Base-by-base conservation (phyloP, 2,888 invertebrate species). In the Cryptocephalus primarius region DNA sequence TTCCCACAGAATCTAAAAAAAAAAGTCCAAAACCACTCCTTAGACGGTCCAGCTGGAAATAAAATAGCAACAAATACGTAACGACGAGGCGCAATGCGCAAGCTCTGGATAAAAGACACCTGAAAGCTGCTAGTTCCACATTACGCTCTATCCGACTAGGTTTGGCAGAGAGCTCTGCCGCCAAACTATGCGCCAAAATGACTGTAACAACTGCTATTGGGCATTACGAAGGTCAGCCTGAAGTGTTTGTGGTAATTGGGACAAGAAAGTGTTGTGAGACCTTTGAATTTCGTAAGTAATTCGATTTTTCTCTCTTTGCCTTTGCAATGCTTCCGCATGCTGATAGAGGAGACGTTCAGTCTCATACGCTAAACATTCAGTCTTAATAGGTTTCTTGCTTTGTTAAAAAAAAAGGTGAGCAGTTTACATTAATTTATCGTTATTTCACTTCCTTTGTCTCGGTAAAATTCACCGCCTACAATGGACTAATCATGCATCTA, bases 91-190 rank as follows among this genome's bases (percentile, higher is more conserved):
- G 11, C 36, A 32, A n/a, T 32, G 43, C 48, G 48, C 48, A 40
- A 40, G 48, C 39, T 34, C 33, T 48, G 48, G 33, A 39, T 42
- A 11, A 48, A 42, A 42, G 45, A 40, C 43, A 48, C 44, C 48
- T 44, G 48, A 48, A 44, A 48, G 41, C 44, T 44, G 33, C 43
- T 42, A 43, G 46, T 45, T 46, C 41, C 48, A 48, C 48, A 48
- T 48, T 48, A 44, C 44, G 40, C 6, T n/a, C 36, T 36, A n/a
- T 36, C 11, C 36, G 36, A 36, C 13, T 13, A 33, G 42, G 34
- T 42, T 38, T 38, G 33, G 44, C 41, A 33, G n/a, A 40, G 36
- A 36, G 42, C 42, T 22, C 36, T 43, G 47, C 44, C 32, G n/a
- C 39, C 31, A 39, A 47, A 47, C 40, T 47, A 46, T 46, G 46